Evolutionary conservation across 92 coral and sea anemone genomes (phyloP).

Genomic region (Epizoanthus ramosus): DNA sequence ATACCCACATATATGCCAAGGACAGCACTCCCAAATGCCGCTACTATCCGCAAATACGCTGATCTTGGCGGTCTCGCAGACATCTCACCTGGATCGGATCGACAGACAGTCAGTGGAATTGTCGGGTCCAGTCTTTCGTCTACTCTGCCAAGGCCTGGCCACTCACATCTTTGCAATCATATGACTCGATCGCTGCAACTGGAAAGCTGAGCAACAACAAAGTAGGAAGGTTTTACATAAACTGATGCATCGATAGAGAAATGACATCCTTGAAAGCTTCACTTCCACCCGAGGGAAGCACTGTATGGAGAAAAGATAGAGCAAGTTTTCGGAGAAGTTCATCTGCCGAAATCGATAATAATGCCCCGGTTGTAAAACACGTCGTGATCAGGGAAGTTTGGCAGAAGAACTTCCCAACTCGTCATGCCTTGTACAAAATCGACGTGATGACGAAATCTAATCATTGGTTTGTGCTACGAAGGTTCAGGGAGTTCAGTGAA

Average conservation of each 20-base stretch:
- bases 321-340: conserved; percentile 52
- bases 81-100: neutral
- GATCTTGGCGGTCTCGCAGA: conserved; percentile 26
- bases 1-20: conserved; percentile 34
- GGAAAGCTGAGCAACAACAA: neutral
- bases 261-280: conserved; percentile 90
- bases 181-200: neutral
- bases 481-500: conserved; percentile 86
- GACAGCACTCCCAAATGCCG: conserved; percentile 27
- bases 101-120: neutral
- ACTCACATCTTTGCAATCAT: neutral
- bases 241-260: neutral
- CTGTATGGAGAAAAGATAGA: conserved; percentile 94
- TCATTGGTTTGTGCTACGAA: conserved; percentile 94
- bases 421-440: conserved; percentile 95
- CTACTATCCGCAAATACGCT: neutral
- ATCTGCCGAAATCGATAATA: conserved; percentile 62
- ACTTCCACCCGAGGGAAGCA: conserved; percentile 93
- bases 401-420: conserved; percentile 84
- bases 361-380: conserved; percentile 80
- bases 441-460: conserved; percentile 98
- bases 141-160: conserved; percentile 13
- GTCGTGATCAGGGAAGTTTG: conserved; percentile 97
- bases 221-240: neutral
- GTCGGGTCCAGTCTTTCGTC: no score